These are phyloP conservation scores for Mercenaria mercenaria DNA, from an alignment of 1,140 invertebrate genomes.

Conservation along the genomic window DNA sequence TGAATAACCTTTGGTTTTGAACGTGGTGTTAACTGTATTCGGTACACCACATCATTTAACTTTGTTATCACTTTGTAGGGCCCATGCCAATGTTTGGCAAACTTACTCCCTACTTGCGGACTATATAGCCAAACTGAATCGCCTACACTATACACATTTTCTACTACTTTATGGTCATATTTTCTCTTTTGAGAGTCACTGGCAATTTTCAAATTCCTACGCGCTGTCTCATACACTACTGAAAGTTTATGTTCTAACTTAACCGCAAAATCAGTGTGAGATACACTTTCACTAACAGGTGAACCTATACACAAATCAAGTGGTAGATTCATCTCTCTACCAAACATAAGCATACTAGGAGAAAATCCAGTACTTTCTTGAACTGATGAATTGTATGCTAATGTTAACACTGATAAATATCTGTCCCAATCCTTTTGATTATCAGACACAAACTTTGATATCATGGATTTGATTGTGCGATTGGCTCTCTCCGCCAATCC, in stretches of 20 bases:
- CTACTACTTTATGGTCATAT: background rate
- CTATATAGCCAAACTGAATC: background rate
- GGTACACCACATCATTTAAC: background rate
- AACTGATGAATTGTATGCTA: conserved; percentile 27
- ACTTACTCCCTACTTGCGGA: background rate
- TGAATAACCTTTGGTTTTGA: background rate
- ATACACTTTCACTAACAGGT: background rate
- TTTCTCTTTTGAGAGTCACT: background rate
- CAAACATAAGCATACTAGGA: conserved; percentile 62
- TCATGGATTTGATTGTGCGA: conserved; percentile 48
- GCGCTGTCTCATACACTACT: background rate
- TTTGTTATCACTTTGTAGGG: background rate
- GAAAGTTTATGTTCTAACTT: background rate
- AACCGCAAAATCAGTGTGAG: background rate
- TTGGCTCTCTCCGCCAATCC: conserved; percentile 72
- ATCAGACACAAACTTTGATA: conserved; percentile 1
- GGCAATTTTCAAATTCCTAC: background rate
- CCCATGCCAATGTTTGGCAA: background rate
- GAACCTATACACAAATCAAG: conserved; percentile 35
- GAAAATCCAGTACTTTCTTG: conserved; percentile 39
- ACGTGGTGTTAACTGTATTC: background rate
- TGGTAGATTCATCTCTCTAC: conserved; percentile 51
- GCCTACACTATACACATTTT: background rate
- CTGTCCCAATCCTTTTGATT: conserved; percentile 62
- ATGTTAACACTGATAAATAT: conserved; percentile 31